Evolutionary conservation across 2,797 vertebrate species (phyloP).

Genomic region (Pagetopsis macropterus): DNA sequence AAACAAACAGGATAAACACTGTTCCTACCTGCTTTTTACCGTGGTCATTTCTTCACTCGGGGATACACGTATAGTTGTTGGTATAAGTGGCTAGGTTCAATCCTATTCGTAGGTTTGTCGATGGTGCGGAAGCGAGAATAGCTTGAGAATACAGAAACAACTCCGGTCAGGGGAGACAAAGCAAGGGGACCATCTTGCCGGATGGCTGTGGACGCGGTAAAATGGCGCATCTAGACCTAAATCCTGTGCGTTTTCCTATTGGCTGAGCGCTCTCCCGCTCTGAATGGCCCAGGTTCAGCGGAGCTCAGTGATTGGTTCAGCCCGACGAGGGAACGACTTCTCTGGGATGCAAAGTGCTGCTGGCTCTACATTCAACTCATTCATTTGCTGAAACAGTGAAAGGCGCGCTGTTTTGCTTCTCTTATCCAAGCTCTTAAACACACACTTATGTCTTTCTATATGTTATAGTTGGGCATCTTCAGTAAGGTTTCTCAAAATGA

Average conservation of each 20-base stretch:
- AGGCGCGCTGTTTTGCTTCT: conserved; percentile 29
- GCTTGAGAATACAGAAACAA: conserved; percentile 59
- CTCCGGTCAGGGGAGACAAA: conserved; percentile 84
- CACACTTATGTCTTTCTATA: not conserved
- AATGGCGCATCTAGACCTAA: conserved; percentile 85
- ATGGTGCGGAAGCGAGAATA: conserved; percentile 37
- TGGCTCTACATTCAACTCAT: conserved; percentile 16
- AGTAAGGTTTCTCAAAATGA: not conserved
- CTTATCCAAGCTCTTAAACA: not conserved
- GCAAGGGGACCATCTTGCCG: conserved; percentile 88
- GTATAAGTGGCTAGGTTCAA: not conserved
- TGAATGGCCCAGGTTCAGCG: conserved; percentile 40
- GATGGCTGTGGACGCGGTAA: conserved; percentile 86
- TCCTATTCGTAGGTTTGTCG: conserved; percentile 16
- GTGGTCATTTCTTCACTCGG: conserved; percentile 83
- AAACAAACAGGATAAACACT: conserved; percentile 57
- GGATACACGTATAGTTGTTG: conserved; percentile 25
- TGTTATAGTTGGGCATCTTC: not conserved
- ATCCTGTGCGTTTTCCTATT: conserved; percentile 67
- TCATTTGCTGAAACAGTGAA: conserved; percentile 25
- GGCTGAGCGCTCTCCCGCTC: conserved; percentile 56
- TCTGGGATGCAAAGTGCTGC: not conserved
- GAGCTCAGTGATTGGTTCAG: conserved; percentile 33
- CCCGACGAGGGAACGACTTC: conserved; percentile 9
- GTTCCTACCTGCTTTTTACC: conserved; percentile 84